phyloP scores from a whole-genome alignment of 2,113 vertebrate genomes.

The Sialia sialis region DNA sequence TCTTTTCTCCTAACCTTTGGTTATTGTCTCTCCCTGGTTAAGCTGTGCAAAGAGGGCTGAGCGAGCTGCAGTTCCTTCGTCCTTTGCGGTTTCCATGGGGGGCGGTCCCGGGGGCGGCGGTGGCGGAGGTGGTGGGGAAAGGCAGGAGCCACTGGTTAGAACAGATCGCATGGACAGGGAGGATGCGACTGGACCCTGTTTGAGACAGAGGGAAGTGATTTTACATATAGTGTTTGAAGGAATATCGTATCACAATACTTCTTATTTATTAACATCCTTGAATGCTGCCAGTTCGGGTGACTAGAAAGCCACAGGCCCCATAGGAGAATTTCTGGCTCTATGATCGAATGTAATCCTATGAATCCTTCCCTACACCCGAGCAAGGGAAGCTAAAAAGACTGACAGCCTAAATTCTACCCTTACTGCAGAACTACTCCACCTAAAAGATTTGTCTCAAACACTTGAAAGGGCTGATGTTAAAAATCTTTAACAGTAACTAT shows the following conservation, averaged over 20 bases:
- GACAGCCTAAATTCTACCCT: not conserved
- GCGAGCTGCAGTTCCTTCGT: slow-evolving; percentile 71
- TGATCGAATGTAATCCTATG: fast-evolving
- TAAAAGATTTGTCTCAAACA: not conserved
- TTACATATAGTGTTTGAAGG: not conserved
- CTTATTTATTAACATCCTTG: not conserved
- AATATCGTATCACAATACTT: not conserved
- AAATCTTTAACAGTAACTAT: not conserved
- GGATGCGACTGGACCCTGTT: slow-evolving; percentile 85
- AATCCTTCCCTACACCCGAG: not conserved
- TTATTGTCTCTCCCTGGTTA: slow-evolving; percentile 92
- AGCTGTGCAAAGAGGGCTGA: slow-evolving; percentile 90
- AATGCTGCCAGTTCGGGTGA: not conserved
- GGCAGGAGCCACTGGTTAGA: slow-evolving; percentile 60
- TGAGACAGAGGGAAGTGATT: not conserved
- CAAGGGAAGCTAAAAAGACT: not conserved
- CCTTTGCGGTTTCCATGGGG: slow-evolving; percentile 65
- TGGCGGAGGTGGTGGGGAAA: slow-evolving; percentile 43
- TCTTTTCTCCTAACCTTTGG: slow-evolving; percentile 78
- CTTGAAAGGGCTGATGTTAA: not conserved
- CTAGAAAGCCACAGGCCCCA: not conserved
- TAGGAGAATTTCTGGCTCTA: not conserved
- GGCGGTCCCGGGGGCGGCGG: slow-evolving; percentile 83
- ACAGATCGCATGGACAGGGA: slow-evolving; percentile 55
- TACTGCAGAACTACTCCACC: not conserved